Evolutionary conservation across 2,888 invertebrate genomes (phyloP).

Genomic region (Trimorus sp.): DNA sequence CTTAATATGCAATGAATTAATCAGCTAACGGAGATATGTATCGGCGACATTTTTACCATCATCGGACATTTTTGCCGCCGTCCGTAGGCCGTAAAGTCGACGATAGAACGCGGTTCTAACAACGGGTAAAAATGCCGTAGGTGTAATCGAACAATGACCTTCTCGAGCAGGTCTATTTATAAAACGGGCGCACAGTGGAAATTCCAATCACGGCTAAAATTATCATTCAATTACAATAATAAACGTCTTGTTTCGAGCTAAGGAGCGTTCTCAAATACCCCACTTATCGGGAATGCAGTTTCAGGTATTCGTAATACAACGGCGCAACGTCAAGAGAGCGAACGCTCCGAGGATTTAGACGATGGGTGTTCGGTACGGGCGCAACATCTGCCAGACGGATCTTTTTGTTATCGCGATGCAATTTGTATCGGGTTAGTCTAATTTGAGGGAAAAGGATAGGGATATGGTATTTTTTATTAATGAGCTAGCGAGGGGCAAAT

Average conservation of each 20-base stretch:
- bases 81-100: too few species aligned
- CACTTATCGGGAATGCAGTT: slow-evolving; percentile 49
- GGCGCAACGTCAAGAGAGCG: background rate
- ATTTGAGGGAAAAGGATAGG: too few species aligned
- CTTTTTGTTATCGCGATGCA: slow-evolving; percentile 26
- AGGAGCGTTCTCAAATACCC: slow-evolving; percentile 43
- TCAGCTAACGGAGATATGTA: slow-evolving; percentile 46
- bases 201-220: slow-evolving; percentile 43
- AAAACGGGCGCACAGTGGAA: slow-evolving; percentile 24
- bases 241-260: slow-evolving; percentile 36
- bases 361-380: slow-evolving; percentile 27
- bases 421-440: too few species aligned
- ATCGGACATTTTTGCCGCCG: background rate
- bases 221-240: slow-evolving; percentile 56
- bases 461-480: too few species aligned
- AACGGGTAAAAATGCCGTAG: slow-evolving; percentile 24
- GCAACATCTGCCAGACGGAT: slow-evolving; percentile 28
- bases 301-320: slow-evolving; percentile 36
- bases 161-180: slow-evolving; percentile 35
- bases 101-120: slow-evolving; percentile 9
- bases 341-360: slow-evolving; percentile 1
- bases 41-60: slow-evolving; percentile 34
- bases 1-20: slow-evolving; percentile 57
- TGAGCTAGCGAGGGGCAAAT: too few species aligned
- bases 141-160: slow-evolving; percentile 49